Percentiles rank a stretch among this genome's conserved stretches.
phyloP scores from a whole-genome alignment of 2,797 vertebrate species.

The Eupleurogrammus muticus region DNA sequence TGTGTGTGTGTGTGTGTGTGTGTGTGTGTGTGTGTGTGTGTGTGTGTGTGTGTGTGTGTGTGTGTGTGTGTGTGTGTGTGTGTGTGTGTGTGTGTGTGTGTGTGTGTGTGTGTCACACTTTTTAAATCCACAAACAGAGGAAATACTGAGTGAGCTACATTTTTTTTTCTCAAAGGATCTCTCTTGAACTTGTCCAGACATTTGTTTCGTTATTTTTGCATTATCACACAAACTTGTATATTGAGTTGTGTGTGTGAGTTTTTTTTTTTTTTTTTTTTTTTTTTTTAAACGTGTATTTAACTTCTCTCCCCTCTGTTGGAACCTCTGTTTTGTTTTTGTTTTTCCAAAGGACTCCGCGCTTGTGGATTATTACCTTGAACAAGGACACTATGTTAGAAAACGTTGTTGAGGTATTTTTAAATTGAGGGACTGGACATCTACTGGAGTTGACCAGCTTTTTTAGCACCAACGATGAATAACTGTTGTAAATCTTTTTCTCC shows the following conservation, averaged over 20 bases:
- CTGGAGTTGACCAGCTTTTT: slow-evolving; percentile 43
- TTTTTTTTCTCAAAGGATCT: slow-evolving; percentile 74
- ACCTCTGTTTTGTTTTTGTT: slow-evolving; percentile 37
- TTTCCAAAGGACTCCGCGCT: slow-evolving; percentile 51
- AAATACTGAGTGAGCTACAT: slow-evolving; percentile 74
- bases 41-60: neutral
- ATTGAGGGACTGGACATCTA: slow-evolving; percentile 50
- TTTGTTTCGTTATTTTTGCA: slow-evolving; percentile 65
- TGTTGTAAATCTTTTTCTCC: slow-evolving; percentile 44
- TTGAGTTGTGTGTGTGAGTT: slow-evolving; percentile 51
- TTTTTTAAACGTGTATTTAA: slow-evolving; percentile 69
- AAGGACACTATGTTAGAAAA: slow-evolving; percentile 71
- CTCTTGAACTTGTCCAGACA: slow-evolving; percentile 66
- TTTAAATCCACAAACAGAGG: slow-evolving; percentile 77
- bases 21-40: slow-evolving; percentile 15
- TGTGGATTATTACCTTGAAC: slow-evolving; percentile 65
- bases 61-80: slow-evolving; percentile 1
- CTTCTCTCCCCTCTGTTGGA: slow-evolving; percentile 50
- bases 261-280: no score
- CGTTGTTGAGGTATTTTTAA: slow-evolving; percentile 58
- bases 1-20: slow-evolving; percentile 5
- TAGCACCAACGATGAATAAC: slow-evolving; percentile 41
- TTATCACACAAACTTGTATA: slow-evolving; percentile 67
- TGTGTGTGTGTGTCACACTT: slow-evolving; percentile 69
- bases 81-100: slow-evolving; percentile 13